Evolutionary conservation across 1,140 invertebrate genomes (phyloP).

Genomic region (Drosophila mojavensis): DNA sequence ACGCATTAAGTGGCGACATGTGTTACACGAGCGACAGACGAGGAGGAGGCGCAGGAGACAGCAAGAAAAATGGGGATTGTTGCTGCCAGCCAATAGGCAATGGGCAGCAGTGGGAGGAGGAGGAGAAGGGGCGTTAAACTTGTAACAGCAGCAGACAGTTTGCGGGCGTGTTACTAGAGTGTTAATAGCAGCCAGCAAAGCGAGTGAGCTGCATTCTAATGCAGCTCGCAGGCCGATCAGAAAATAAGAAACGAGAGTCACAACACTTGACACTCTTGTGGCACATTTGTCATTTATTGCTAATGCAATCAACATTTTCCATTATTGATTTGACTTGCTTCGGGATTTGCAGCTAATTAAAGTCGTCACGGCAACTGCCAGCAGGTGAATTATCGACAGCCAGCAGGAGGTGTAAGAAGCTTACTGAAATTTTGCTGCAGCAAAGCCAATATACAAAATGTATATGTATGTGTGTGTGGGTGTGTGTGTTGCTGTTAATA

Average conservation of each 20-base stretch:
- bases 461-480: background rate
- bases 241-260: slow-evolving; percentile 18
- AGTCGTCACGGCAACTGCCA: slow-evolving; percentile 47
- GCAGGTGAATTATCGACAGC: background rate
- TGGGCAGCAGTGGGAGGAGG: background rate
- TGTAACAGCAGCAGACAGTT: background rate
- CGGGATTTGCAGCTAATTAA: slow-evolving; percentile 48
- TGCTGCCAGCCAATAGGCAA: background rate
- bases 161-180: slow-evolving; percentile 35
- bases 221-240: slow-evolving; percentile 29
- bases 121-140: background rate
- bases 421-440: slow-evolving; percentile 33
- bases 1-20: slow-evolving; percentile 79
- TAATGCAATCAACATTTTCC: slow-evolving; percentile 22
- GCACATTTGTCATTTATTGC: slow-evolving; percentile 61
- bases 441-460: background rate
- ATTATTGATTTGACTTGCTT: slow-evolving; percentile 17
- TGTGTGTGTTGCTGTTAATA: slow-evolving; percentile 4
- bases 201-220: slow-evolving; percentile 65
- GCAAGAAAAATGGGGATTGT: slow-evolving; percentile 7
- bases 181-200: slow-evolving; percentile 61
- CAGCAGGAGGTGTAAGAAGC: slow-evolving; percentile 45
- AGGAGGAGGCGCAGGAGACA: slow-evolving; percentile 12
- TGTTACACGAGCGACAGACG: slow-evolving; percentile 57
- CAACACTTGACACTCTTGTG: background rate